Evolutionary conservation across 1,140 invertebrate species (phyloP).

Genomic region (Drosophila prosaltans): DNA sequence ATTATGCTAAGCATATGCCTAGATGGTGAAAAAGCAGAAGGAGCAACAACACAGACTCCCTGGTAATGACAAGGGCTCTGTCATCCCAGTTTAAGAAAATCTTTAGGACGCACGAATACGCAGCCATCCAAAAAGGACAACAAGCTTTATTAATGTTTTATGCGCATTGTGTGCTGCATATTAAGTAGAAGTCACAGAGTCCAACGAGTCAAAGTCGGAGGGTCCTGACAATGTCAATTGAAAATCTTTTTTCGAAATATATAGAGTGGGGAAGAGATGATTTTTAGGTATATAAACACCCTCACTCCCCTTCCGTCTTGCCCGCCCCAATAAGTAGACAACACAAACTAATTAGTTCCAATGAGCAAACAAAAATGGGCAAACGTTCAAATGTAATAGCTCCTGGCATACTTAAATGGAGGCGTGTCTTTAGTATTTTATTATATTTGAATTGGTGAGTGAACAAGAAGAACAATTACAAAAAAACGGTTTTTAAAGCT

Average conservation of each 20-base stretch:
- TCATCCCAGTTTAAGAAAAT: slow-evolving; percentile 39
- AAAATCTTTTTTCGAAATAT: slow-evolving; percentile 60
- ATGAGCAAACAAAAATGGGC: slow-evolving; percentile 65
- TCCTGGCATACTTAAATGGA: slow-evolving; percentile 12
- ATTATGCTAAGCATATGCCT: slow-evolving; percentile 79
- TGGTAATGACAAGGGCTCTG: slow-evolving; percentile 74
- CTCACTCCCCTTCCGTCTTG: no score
- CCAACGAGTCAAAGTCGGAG: slow-evolving; percentile 13
- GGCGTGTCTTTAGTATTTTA: slow-evolving; percentile 10
- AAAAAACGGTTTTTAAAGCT: neutral
- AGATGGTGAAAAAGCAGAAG: slow-evolving; percentile 22
- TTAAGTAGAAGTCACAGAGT: slow-evolving; percentile 44
- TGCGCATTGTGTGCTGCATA: slow-evolving; percentile 79
- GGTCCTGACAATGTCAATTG: slow-evolving; percentile 72
- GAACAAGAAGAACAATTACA: neutral
- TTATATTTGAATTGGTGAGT: neutral
- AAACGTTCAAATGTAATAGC: slow-evolving; percentile 47
- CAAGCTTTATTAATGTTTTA: slow-evolving; percentile 82
- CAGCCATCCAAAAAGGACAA: slow-evolving; percentile 74
- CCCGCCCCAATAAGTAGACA: slow-evolving; percentile 64
- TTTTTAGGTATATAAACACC: no score
- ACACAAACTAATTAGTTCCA: slow-evolving; percentile 80
- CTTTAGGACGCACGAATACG: slow-evolving; percentile 44
- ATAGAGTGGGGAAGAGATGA: neutral
- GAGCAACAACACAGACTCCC: slow-evolving; percentile 34